phyloP scores from a whole-genome alignment of 2,113 vertebrate species.

The Pandion haliaetus region DNA sequence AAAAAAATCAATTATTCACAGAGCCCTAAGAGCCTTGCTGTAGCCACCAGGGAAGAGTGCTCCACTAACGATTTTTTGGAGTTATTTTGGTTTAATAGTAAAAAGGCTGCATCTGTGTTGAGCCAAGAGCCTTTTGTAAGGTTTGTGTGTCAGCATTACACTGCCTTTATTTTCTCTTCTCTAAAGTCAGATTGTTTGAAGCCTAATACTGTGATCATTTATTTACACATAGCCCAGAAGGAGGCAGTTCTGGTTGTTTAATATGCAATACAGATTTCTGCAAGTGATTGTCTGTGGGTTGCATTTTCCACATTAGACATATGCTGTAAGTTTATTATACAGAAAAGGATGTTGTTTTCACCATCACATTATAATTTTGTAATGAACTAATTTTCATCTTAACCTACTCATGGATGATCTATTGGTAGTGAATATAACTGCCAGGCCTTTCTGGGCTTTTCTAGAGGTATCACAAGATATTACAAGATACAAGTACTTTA shows the following conservation, averaged over 20 bases:
- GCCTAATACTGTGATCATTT: conserved; percentile 66
- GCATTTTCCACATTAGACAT: not conserved
- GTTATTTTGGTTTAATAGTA: conserved; percentile 41
- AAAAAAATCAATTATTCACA: conserved; percentile 41
- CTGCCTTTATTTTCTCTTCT: not conserved
- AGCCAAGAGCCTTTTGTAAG: conserved; percentile 46
- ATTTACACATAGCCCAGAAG: conserved; percentile 62
- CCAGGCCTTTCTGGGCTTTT: not conserved
- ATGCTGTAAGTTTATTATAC: not conserved
- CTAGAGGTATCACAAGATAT: not conserved
- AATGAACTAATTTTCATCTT: not conserved
- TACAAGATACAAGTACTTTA: too few relatives aligned
- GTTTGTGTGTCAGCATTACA: not conserved
- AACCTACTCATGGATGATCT: not conserved
- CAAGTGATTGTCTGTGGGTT: not conserved
- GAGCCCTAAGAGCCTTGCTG: not conserved
- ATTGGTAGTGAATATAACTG: not conserved
- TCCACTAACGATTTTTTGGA: conserved; percentile 4
- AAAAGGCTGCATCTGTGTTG: not conserved
- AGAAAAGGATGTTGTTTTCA: not conserved
- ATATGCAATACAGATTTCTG: conserved; percentile 23
- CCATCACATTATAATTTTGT: not conserved
- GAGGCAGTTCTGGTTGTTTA: conserved; percentile 31
- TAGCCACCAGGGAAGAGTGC: conserved; percentile 2
- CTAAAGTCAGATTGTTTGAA: conserved; percentile 49